A percentile compares a stretch with the other conserved stretches of the same genome.
phyloP scores from a whole-genome alignment of 1,140 invertebrate genomes.

The Nomia melanderi region DNA sequence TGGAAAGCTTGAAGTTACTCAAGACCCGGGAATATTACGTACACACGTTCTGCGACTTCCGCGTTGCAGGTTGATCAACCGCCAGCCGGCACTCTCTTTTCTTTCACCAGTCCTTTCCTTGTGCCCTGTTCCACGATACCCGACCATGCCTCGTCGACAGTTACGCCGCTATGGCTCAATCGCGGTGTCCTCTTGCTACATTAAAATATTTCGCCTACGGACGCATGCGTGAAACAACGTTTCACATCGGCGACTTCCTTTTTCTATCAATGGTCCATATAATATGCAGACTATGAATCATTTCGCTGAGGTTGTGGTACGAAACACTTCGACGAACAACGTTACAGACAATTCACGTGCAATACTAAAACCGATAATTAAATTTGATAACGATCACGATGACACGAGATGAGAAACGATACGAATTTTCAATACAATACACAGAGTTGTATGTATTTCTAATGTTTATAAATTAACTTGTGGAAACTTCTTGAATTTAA shows the following conservation, averaged over 20 bases:
- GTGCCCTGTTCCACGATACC: constrained; percentile 53
- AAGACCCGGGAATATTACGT: constrained; percentile 71
- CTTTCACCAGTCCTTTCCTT: constrained; percentile 54
- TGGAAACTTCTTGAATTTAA: too few relatives aligned
- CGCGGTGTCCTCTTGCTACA: constrained; percentile 72
- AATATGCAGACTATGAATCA: too few relatives aligned
- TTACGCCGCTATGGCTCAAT: constrained; percentile 73
- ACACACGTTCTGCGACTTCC: constrained; percentile 68
- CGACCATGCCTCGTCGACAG: constrained; percentile 8
- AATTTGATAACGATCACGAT: too few relatives aligned
- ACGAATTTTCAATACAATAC: too few relatives aligned
- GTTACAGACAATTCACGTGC: too few relatives aligned
- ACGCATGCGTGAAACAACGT: constrained; percentile 46
- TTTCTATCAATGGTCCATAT: constrained; percentile 13
- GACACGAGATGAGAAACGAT: too few relatives aligned
- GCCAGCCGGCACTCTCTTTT: constrained; percentile 43
- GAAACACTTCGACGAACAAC: too few relatives aligned
- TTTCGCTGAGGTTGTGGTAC: too few relatives aligned
- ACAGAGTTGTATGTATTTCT: too few relatives aligned
- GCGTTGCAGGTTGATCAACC: constrained; percentile 74
- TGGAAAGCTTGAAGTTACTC: constrained; percentile 62
- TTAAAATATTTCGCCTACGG: constrained; percentile 66
- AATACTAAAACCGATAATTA: too few relatives aligned
- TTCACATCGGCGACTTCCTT: constrained; percentile 18
- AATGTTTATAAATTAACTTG: too few relatives aligned